phyloP scores from a whole-genome alignment of 2,888 invertebrate species.

The Melinopterus prodromus region DNA sequence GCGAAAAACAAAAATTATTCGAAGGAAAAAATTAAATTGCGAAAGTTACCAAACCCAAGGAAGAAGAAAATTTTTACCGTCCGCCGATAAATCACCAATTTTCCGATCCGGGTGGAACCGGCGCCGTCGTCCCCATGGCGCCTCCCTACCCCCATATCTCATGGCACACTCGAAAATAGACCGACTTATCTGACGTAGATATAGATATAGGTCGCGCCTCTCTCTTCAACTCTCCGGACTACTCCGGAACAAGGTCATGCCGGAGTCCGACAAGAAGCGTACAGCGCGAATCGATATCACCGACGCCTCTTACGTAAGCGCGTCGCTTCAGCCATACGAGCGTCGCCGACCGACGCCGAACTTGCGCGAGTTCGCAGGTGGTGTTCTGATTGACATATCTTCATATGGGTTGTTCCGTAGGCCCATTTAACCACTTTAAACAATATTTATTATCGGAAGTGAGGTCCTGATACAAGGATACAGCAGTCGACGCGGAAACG shows the following conservation, averaged over 20 bases:
- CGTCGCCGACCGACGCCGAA: conserved; percentile 50
- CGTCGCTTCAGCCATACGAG: conserved; percentile 47
- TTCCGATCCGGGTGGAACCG: conserved; percentile 35
- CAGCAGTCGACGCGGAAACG: background rate
- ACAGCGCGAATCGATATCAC: conserved; percentile 58
- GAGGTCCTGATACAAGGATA: conserved; percentile 4
- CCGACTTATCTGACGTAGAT: conserved; percentile 53
- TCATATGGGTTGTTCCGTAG: conserved; percentile 51
- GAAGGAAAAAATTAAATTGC: conserved; percentile 25
- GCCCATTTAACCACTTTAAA: conserved; percentile 11
- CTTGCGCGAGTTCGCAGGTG: conserved; percentile 58
- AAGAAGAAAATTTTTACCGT: conserved; percentile 16
- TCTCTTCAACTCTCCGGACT: conserved; percentile 46
- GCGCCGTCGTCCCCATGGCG: conserved; percentile 47
- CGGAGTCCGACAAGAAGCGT: conserved; percentile 26
- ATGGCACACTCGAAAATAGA: conserved; percentile 56
- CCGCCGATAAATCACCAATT: conserved; percentile 38
- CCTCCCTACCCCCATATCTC: conserved; percentile 55
- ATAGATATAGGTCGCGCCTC: conserved; percentile 52
- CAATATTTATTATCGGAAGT: conserved; percentile 6
- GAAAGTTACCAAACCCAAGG: conserved; percentile 13
- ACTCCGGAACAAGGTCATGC: conserved; percentile 55
- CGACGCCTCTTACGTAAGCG: conserved; percentile 61
- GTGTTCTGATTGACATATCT: conserved; percentile 61
- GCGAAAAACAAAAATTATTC: conserved; percentile 17